Evolutionary conservation across 2,113 vertebrate genomes (phyloP), one percentile per base, ranked within the genome.

Genomic region (Lophura nycthemera): DNA sequence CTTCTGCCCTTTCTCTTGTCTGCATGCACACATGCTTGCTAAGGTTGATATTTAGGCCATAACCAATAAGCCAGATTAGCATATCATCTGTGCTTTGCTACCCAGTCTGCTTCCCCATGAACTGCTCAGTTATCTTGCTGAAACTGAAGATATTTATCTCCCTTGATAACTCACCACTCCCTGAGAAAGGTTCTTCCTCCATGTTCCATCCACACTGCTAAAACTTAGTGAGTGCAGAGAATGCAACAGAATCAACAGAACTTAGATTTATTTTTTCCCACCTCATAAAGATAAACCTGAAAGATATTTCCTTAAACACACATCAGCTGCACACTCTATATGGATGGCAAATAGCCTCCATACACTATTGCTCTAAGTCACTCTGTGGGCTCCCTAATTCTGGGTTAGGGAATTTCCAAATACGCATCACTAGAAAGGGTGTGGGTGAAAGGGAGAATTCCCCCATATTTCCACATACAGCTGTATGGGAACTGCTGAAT

Each of bases 401-500:
- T 81, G 40, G 34, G n/a, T 77, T 77, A 80, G 34, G 80, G 65
- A 80, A 86, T 90, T 90, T 88, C 83, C 80, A 93, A 73, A 63
- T 6, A 13, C 1, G 3, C 0, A 4, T 59, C 59, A 80, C 36
- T 38, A 73, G 83, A 30, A 34, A 72, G 64, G 30, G 20, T 19
- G 30, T 76, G n/a, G 48, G 32, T 72, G 12, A 64, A 67, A 27
- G 24, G 25, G 45, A 80, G 27, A 80, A 76, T 85, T 83, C 30
- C 34, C 27, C 24, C 0, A 0, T 6, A 73, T 52, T 88, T 71
- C 56, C 50, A 50, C 40, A 25, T 22, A 40, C 27, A 59, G 8
- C 42, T 43, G 42, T 17, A 43, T 16, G 42, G 42, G 42, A 43
- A 43, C 42, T 43, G 42, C 42, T 43, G 42, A 43, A 43, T 43